Percentiles rank a stretch among this genome's conserved stretches.
Evolutionary conservation across 2,888 invertebrate genomes (phyloP).

Genomic region (Epinotia brunnichana): DNA sequence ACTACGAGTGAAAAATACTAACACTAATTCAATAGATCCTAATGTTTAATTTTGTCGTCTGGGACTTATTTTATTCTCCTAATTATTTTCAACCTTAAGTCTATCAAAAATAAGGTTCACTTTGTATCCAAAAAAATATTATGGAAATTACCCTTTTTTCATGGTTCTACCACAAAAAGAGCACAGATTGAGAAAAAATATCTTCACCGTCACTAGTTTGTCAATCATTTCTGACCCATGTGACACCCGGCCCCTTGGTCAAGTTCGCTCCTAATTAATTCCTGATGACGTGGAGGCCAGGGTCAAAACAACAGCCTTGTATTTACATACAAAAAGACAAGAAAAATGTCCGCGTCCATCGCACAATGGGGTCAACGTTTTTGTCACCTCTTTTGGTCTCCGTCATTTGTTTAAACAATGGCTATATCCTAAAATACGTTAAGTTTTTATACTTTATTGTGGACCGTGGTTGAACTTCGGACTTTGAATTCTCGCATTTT

Average conservation of each 20-base stretch:
- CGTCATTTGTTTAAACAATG: slow-evolving; percentile 42
- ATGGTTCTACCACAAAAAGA: slow-evolving; percentile 44
- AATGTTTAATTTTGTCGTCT: not conserved
- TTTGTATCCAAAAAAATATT: not conserved
- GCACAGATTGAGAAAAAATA: slow-evolving; percentile 56
- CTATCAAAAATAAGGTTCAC: not conserved
- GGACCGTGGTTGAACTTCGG: slow-evolving; percentile 34
- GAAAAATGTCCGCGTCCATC: slow-evolving; percentile 69
- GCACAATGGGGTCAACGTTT: slow-evolving; percentile 66
- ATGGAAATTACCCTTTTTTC: not conserved
- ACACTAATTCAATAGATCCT: too few species aligned
- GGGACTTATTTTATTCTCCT: not conserved
- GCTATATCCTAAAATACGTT: slow-evolving; percentile 35
- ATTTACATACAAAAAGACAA: slow-evolving; percentile 75
- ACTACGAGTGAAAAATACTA: not conserved
- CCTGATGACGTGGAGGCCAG: slow-evolving; percentile 68
- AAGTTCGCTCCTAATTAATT: slow-evolving; percentile 78
- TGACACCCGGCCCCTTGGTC: slow-evolving; percentile 71
- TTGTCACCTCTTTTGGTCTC: slow-evolving; percentile 57
- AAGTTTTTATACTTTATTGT: slow-evolving; percentile 23
- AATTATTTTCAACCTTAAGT: not conserved
- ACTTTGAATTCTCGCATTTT: slow-evolving; percentile 7
- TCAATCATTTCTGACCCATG: slow-evolving; percentile 69
- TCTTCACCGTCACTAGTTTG: slow-evolving; percentile 59
- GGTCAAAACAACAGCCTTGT: slow-evolving; percentile 58